Percentiles rank a stretch among this genome's conserved stretches.
These are phyloP conservation scores for Henricia sp. DNA, from an alignment of 53 echinoderm and acorn worm genomes.

Conservation along the genomic window DNA sequence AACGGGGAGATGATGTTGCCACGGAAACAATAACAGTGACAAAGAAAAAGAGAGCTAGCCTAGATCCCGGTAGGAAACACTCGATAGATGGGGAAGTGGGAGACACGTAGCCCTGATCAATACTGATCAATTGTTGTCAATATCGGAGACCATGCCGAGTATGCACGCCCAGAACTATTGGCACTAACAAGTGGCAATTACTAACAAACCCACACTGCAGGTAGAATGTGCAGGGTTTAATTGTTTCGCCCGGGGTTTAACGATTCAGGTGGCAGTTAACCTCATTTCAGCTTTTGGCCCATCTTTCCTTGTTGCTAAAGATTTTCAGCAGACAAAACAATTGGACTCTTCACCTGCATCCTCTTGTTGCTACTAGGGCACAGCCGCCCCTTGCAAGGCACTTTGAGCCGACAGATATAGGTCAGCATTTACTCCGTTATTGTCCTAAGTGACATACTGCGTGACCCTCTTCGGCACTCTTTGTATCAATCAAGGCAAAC, in stretches of 20 bases:
- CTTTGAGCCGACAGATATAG: slow-evolving; percentile 55
- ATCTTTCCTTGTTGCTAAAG: slow-evolving; percentile 24
- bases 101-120: slow-evolving; percentile 24
- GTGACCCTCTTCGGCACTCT: not conserved
- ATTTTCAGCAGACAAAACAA: slow-evolving; percentile 20
- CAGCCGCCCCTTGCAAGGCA: not conserved
- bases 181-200: slow-evolving; percentile 48
- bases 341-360: slow-evolving; percentile 2
- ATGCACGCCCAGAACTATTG: slow-evolving; percentile 25
- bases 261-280: slow-evolving; percentile 62
- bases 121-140: slow-evolving; percentile 41
- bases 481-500: slow-evolving; percentile 51
- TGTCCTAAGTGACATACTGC: slow-evolving; percentile 17
- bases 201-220: slow-evolving; percentile 39
- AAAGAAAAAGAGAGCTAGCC: not conserved
- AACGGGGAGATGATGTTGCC: not conserved
- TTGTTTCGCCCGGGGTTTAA: slow-evolving; percentile 55
- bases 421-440: slow-evolving; percentile 29
- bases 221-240: slow-evolving; percentile 19
- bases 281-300: slow-evolving; percentile 32
- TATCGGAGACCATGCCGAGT: slow-evolving; percentile 31
- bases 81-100: not conserved
- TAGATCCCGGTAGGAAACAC: slow-evolving; percentile 32
- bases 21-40: not conserved
- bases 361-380: slow-evolving; percentile 13